Evolutionary conservation across 2,113 vertebrate genomes (phyloP).

Genomic region (Vicugna pacos): DNA sequence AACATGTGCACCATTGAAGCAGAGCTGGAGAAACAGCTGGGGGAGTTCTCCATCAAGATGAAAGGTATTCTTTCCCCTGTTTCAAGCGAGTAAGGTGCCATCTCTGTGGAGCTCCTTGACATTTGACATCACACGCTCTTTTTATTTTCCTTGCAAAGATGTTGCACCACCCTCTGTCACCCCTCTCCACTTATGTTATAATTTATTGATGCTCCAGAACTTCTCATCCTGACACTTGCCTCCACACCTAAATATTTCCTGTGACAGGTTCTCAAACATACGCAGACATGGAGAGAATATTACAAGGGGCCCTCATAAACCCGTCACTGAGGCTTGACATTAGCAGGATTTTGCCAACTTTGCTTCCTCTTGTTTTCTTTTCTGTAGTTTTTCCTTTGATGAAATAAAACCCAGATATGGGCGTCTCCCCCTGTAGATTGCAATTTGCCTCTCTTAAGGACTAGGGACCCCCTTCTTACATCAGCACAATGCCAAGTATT

Average conservation of each 20-base stretch:
- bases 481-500: not conserved
- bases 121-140: rapidly evolving
- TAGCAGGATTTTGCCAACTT: not conserved
- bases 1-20: conserved; percentile 97
- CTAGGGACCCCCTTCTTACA: not conserved
- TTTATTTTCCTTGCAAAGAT: not conserved
- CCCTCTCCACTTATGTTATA: not conserved
- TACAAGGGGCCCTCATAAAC: not conserved
- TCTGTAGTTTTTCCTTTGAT: not conserved
- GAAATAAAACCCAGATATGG: not conserved
- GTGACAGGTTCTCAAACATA: not conserved
- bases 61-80: conserved; percentile 90
- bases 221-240: not conserved
- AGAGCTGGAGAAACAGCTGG: conserved; percentile 96
- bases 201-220: not conserved
- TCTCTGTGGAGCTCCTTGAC: not conserved
- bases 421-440: not conserved
- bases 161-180: not conserved
- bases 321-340: not conserved
- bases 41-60: conserved; percentile 99
- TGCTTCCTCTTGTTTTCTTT: not conserved
- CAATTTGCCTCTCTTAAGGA: not conserved
- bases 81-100: rapidly evolving
- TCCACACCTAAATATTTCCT: not conserved
- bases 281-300: not conserved